These are phyloP conservation scores for Caranx melampygus DNA, from an alignment of 2,113 vertebrate species.

Conservation along the genomic window DNA sequence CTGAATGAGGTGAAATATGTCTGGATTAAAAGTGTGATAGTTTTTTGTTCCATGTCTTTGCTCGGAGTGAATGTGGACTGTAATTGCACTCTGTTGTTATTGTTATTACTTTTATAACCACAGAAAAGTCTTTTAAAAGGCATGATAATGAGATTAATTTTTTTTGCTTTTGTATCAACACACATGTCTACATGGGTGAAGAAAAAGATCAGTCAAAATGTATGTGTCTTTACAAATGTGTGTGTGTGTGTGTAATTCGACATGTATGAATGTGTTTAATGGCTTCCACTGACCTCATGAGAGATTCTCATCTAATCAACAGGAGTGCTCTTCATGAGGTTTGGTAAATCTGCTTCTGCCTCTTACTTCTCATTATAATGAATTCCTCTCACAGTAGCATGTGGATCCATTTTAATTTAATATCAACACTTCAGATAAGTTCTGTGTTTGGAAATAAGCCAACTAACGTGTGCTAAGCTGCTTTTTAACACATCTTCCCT, in stretches of 20 bases:
- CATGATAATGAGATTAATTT: constrained; percentile 10
- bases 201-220: background rate
- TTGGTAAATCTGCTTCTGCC: constrained; percentile 37
- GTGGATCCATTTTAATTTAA: constrained; percentile 23
- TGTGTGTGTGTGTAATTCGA: too few species aligned
- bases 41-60: constrained; percentile 53
- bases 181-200: background rate
- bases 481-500: constrained; percentile 16
- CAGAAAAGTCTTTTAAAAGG: constrained; percentile 12
- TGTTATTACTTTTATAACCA: constrained; percentile 36
- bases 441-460: constrained; percentile 26
- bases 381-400: constrained; percentile 33
- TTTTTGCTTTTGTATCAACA: constrained; percentile 12
- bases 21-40: constrained; percentile 71
- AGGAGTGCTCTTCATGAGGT: constrained; percentile 46
- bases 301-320: constrained; percentile 56
- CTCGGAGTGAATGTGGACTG: constrained; percentile 11
- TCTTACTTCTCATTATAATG: constrained; percentile 18
- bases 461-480: constrained; percentile 8
- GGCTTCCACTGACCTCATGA: constrained; percentile 45
- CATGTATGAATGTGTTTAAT: background rate
- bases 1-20: constrained; percentile 81
- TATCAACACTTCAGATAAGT: constrained; percentile 34
- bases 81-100: constrained; percentile 57
- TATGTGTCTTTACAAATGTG: too few species aligned